Conservation (phyloP, 2,888 invertebrate genomes). For the Hybos culiciformis region DNA sequence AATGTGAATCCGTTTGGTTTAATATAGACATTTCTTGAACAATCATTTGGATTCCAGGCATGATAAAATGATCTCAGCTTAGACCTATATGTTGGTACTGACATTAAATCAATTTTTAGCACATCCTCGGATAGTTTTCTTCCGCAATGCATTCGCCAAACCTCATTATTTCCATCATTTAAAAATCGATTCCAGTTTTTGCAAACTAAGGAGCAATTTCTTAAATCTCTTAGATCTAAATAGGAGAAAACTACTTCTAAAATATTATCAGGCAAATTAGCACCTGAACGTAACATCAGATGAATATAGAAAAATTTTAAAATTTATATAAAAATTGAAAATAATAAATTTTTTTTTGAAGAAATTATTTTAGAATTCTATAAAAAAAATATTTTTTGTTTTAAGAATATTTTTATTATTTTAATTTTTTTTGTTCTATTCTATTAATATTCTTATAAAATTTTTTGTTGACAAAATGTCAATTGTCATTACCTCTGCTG, state of each 20-base stretch:
- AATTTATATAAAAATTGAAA: too few relatives aligned
- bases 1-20: slow-evolving; percentile 95
- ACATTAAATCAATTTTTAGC: slow-evolving; percentile 79
- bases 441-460: too few relatives aligned
- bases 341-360: too few relatives aligned
- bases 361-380: too few relatives aligned
- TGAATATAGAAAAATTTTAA: too few relatives aligned
- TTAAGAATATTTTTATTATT: too few relatives aligned
- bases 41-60: slow-evolving; percentile 96
- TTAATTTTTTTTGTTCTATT: too few relatives aligned
- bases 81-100: slow-evolving; percentile 80
- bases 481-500: too few relatives aligned
- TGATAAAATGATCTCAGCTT: slow-evolving; percentile 87
- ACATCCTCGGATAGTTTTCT: slow-evolving; percentile 71
- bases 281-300: too few relatives aligned
- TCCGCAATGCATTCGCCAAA: slow-evolving; percentile 85
- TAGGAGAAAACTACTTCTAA: slow-evolving; percentile 86
- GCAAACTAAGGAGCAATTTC: slow-evolving; percentile 83
- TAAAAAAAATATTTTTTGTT: too few relatives aligned
- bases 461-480: too few relatives aligned
- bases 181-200: slow-evolving; percentile 84
- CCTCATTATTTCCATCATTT: slow-evolving; percentile 86
- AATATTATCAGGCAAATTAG: slow-evolving; percentile 61
- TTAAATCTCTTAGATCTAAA: slow-evolving; percentile 70
- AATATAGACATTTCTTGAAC: slow-evolving; percentile 91